These are phyloP conservation scores for Eupithecia tripunctaria DNA, from an alignment of 2,888 invertebrate species.

Conservation along the genomic window DNA sequence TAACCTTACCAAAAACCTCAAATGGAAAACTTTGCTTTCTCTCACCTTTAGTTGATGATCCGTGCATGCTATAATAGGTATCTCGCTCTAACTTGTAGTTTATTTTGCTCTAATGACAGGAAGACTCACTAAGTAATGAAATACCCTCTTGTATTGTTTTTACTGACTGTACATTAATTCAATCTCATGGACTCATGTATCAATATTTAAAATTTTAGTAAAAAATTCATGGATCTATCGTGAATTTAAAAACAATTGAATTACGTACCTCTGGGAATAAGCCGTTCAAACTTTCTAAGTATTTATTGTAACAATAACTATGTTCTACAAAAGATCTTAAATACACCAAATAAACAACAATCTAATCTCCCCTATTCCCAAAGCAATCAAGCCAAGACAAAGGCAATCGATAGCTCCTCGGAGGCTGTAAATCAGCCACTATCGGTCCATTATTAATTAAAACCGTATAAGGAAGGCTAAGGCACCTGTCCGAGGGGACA, in stretches of 20 bases:
- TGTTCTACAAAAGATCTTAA: slow-evolving; percentile 4
- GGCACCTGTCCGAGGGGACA: slow-evolving; percentile 76
- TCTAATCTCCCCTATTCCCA: slow-evolving; percentile 28
- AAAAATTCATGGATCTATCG: too few species aligned
- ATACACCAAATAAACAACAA: slow-evolving; percentile 15
- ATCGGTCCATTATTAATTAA: slow-evolving; percentile 83
- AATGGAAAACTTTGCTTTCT: background rate
- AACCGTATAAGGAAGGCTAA: slow-evolving; percentile 68
- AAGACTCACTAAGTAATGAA: too few species aligned
- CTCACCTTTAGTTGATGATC: background rate
- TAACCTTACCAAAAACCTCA: background rate
- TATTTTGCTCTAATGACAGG: too few species aligned
- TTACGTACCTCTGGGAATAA: too few species aligned
- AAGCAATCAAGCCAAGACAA: slow-evolving; percentile 41
- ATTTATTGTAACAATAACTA: background rate
- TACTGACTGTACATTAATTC: too few species aligned
- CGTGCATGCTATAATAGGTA: too few species aligned
- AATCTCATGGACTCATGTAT: too few species aligned
- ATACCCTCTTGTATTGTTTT: too few species aligned
- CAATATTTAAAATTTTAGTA: too few species aligned
- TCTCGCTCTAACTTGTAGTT: too few species aligned
- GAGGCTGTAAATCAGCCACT: slow-evolving; percentile 63
- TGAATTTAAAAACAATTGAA: too few species aligned
- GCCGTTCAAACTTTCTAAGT: background rate
- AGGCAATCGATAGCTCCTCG: slow-evolving; percentile 44